Evolutionary conservation across 2,888 invertebrate species (phyloP), one percentile per base, ranked within the genome.

Genomic region (Coelinius sp.): DNA sequence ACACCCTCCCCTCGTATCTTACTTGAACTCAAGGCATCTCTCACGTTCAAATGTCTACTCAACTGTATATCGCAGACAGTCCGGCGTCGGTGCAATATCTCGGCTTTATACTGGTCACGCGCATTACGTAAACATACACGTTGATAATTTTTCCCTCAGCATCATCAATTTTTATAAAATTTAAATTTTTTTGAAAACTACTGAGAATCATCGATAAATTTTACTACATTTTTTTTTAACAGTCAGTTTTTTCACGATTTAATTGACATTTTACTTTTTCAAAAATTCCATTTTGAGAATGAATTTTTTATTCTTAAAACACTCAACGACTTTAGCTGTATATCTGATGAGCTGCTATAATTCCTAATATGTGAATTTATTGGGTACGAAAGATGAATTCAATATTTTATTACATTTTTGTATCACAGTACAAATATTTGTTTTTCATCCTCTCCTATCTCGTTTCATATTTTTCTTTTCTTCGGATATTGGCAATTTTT

Each of bases 81-180:
- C 66, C 70, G 77, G 77, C 77, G 77, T 75, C 77, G 67, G 31
- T 46, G 41, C 73, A 59, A 75, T 75, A 73, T 75, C 72, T 66
- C 38, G 17, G 64, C 46, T 66, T 71, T 66, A 71, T 31, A 56
- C 66, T 35, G 41, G 59, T 53, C 65, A 44, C 65, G 38, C 35
- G 53, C 64, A 70, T 64, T 63, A 53, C 44, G 59, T 68, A 44
- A 56, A 56, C 31, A 27, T 27, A 56, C 27, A 49, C 46, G 56
- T 56, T 56, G 14, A 14, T 56, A 56, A 31, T 31, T 14, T 56
- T 1, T 12, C 2, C 12, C n/a, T 41, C 41, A 41, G n/a, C 31
- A 31, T 31, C 5, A n/a, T 31, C 31, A 7, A 31, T 31, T 31
- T 31, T 31, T 31, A 3, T n/a, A 41, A 41, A 10, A 10, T 10